A percentile compares a stretch with the other conserved stretches of the same genome.
Conservation (phyloP, 2,113 vertebrate genomes). For the Canis aureus region DNA sequence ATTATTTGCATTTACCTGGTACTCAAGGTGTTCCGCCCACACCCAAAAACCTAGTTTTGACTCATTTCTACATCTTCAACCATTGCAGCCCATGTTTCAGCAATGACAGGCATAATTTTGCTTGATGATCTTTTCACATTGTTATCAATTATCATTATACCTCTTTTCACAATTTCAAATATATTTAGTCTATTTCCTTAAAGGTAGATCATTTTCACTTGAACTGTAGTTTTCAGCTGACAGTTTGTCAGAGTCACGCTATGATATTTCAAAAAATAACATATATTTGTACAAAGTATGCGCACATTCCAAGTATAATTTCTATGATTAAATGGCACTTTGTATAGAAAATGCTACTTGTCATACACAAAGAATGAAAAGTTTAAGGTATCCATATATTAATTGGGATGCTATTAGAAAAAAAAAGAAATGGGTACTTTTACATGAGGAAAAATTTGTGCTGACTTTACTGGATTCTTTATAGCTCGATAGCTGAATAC, state of each 20-base stretch:
- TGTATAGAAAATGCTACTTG: neutral
- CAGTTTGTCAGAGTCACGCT: neutral
- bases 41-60: neutral
- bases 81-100: neutral
- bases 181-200: neutral
- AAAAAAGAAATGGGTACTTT: neutral
- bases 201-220: neutral
- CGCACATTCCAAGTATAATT: neutral
- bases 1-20: neutral
- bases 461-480: neutral
- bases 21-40: accelerated
- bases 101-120: neutral
- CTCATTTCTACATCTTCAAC: neutral
- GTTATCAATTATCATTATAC: neutral
- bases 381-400: neutral
- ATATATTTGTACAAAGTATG: neutral
- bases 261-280: neutral
- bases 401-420: neutral
- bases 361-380: neutral
- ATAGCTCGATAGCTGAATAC: neutral
- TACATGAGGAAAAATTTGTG: neutral
- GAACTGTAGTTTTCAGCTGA: neutral
- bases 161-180: neutral
- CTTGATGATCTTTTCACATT: neutral
- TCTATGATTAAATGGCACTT: neutral